phyloP scores from a whole-genome alignment of 1,140 invertebrate species.

The Orchesella cincta region DNA sequence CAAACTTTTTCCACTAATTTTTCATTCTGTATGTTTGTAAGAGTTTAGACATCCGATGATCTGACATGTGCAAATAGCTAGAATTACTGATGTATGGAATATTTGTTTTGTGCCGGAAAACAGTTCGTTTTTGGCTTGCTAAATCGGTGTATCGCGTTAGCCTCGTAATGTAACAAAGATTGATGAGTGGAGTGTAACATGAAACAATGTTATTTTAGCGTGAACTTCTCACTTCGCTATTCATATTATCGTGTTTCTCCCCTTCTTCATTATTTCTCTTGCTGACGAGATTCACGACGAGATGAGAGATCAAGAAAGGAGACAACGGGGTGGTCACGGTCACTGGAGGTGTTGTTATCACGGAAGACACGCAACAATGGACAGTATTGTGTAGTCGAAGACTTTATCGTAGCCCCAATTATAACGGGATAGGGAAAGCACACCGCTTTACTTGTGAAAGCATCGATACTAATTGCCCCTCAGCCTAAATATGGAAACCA shows the following conservation, averaged over 20 bases:
- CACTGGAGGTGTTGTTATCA: not conserved
- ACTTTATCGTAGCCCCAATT: not conserved
- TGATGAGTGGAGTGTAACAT: no score
- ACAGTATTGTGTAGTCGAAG: not conserved
- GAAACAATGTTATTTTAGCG: conserved; percentile 22
- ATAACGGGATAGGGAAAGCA: not conserved
- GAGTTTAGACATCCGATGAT: no score
- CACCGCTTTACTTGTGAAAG: not conserved
- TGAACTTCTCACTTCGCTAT: conserved; percentile 9
- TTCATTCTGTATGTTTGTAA: no score
- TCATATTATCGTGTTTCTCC: not conserved
- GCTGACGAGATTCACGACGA: not conserved
- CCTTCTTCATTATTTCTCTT: not conserved
- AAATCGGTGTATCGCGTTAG: no score
- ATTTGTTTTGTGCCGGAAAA: no score
- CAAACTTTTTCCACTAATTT: no score
- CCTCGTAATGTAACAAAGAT: no score
- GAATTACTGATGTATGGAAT: no score
- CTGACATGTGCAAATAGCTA: no score
- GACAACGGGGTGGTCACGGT: conserved; percentile 15
- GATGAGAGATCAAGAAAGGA: conserved; percentile 23
- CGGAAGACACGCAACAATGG: not conserved
- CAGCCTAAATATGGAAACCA: conserved; percentile 42
- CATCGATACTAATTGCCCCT: conserved; percentile 27
- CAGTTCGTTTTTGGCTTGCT: no score